phyloP scores from a whole-genome alignment of 2,113 vertebrate species.

The Spea multiplicata region DNA sequence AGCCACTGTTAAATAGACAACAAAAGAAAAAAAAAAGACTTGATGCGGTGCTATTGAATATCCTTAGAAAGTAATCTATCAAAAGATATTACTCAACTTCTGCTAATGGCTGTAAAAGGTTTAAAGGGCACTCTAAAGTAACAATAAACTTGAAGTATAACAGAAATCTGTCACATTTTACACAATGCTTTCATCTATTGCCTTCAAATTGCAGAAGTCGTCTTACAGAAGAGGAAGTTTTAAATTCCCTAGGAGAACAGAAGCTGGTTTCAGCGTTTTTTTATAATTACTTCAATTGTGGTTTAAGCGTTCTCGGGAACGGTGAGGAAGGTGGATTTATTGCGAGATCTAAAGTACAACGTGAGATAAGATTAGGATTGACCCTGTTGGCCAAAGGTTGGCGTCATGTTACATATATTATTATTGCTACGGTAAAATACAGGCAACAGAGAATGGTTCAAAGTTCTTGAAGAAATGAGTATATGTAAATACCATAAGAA shows the following conservation, averaged over 20 bases:
- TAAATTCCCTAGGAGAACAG: background rate
- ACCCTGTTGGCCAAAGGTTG: no score
- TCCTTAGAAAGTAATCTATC: conserved; percentile 1
- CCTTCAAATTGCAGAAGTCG: conserved; percentile 1
- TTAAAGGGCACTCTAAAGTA: conserved; percentile 6
- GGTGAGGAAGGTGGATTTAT: no score
- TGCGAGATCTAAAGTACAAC: no score
- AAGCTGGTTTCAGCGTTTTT: background rate
- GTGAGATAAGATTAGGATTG: no score
- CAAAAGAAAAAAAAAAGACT: background rate
- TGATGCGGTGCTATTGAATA: background rate
- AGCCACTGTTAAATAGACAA: background rate
- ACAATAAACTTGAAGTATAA: conserved; percentile 2
- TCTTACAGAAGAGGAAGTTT: conserved; percentile 8
- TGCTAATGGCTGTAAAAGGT: conserved; percentile 17
- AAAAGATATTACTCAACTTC: background rate
- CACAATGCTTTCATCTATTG: background rate
- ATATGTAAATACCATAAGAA: no score
- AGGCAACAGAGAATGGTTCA: no score
- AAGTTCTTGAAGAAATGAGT: no score
- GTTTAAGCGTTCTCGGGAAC: background rate
- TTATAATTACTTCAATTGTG: background rate
- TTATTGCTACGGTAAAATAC: no score
- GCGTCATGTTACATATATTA: no score
- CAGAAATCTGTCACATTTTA: background rate